These are phyloP conservation scores for Tipula confusa DNA, from an alignment of 2,888 invertebrate species.

Conservation along the genomic window DNA sequence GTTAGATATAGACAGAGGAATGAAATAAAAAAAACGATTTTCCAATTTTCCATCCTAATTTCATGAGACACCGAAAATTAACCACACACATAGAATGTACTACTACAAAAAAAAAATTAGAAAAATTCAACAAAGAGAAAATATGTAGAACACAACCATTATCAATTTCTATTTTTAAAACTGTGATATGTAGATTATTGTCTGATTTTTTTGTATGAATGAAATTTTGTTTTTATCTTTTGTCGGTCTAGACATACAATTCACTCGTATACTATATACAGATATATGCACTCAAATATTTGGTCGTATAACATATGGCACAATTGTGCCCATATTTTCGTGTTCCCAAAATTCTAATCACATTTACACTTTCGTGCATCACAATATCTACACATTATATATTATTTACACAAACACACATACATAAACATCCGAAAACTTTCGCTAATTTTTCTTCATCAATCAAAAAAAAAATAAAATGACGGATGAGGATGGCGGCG, in stretches of 20 bases:
- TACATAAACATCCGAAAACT: not conserved
- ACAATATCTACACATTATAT: not conserved
- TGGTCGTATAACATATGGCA: not conserved
- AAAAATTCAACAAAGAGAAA: not conserved
- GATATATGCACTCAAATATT: not conserved
- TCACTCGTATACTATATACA: not conserved
- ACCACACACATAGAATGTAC: not conserved
- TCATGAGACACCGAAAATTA: not conserved
- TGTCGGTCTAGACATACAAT: not conserved
- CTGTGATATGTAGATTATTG: not conserved
- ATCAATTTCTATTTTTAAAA: not conserved
- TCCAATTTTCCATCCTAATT: not conserved
- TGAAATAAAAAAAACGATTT: too few relatives aligned
- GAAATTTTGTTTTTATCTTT: not conserved
- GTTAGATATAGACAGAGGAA: too few relatives aligned
- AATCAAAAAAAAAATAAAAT: constrained; percentile 15
- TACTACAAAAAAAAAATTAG: not conserved
- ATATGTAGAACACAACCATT: not conserved
- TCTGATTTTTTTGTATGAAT: not conserved
- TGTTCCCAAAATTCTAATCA: not conserved
- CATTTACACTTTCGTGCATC: not conserved
- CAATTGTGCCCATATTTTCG: not conserved
- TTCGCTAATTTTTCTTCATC: constrained; percentile 12
- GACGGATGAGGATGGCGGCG: not conserved
- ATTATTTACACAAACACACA: not conserved